Evolutionary conservation across 92 coral and sea anemone species (phyloP), one percentile per base, ranked within the genome.

Genomic region (Zoanthus gigantus): DNA sequence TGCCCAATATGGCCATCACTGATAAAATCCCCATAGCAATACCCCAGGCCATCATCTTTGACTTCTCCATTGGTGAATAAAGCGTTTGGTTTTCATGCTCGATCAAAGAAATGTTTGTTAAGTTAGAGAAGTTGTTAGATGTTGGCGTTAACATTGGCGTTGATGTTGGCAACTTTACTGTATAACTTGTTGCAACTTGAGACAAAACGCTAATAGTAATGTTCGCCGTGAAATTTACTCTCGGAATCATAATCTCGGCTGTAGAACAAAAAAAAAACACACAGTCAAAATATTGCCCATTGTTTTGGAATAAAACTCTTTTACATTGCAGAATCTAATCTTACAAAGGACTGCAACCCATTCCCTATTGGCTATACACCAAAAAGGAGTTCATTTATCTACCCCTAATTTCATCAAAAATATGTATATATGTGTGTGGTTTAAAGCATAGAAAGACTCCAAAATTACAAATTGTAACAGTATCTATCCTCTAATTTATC

Each of bases 1-100:
- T 93, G 31, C 96, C 96, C 69, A 93, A 91, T 71, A 90, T 89
- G 29, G 94, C 92, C 94, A 93, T 91, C 42, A 91, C 92, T 28
- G 94, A 92, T 30, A 93, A 60, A 17, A 83, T 91, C 10, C 96
- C 96, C 66, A 88, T 79, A 7, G 87, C 96, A 6, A 83, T 71
- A 56, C 92, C 89, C 94, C 96, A 93, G 9, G 96, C 96, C 90
- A 93, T 88, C 8, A 42, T 16, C 8, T 66, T 29, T 15, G 85
- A 81, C 57, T 65, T 13, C 23, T 9, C 34, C 16, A 32, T 12
- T 6, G 15, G 2, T 34, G 74, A 12, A 67, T 9, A 23, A 23
- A 1, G 1, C 7, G 23, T 45, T 45, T 1, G 9, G 31, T 46
- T 28, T 7, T 32, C 12, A 15, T n/a, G 23, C 6, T 42, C 15